Percentiles rank a stretch among this genome's conserved stretches.
These are phyloP conservation scores for Pilophorus perplexus DNA, from an alignment of 2,888 invertebrate species.

Conservation along the genomic window DNA sequence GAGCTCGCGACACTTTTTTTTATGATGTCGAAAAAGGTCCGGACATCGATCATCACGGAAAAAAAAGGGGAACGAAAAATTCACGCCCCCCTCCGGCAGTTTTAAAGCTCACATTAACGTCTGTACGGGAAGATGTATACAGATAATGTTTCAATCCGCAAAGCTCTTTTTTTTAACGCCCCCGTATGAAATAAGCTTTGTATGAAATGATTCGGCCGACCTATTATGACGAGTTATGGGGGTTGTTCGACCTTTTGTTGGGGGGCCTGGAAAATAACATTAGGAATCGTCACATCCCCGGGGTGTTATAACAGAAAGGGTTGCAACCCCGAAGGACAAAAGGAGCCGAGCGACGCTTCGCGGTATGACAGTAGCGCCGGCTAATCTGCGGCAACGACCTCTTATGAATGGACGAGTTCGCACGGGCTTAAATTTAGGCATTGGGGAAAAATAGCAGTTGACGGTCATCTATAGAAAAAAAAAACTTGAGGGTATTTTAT, in stretches of 20 bases:
- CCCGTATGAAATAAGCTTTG: too few species aligned
- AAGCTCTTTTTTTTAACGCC: not conserved
- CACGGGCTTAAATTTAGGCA: too few species aligned
- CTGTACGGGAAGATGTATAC: slow-evolving; percentile 8
- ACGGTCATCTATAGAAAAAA: too few species aligned
- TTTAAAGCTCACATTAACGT: not conserved
- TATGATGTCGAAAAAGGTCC: not conserved
- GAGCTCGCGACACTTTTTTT: not conserved
- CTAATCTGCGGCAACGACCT: too few species aligned
- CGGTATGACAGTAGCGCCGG: not conserved
- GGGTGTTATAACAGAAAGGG: not conserved
- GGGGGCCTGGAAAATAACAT: too few species aligned
- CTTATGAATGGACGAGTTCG: too few species aligned
- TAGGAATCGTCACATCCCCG: not conserved
- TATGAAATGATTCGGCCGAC: too few species aligned
- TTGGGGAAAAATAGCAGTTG: too few species aligned
- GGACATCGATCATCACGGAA: not conserved
- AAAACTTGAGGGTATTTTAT: too few species aligned
- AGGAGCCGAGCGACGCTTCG: not conserved
- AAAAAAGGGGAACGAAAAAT: not conserved
- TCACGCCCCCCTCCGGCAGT: not conserved
- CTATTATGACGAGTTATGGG: not conserved
- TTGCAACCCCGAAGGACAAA: not conserved
- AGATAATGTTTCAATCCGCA: slow-evolving; percentile 39
- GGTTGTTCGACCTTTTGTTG: not conserved